Percentiles rank a stretch among this genome's conserved stretches.
Conservation (phyloP, 2,888 invertebrate genomes). For the Acrobasis suavella region DNA sequence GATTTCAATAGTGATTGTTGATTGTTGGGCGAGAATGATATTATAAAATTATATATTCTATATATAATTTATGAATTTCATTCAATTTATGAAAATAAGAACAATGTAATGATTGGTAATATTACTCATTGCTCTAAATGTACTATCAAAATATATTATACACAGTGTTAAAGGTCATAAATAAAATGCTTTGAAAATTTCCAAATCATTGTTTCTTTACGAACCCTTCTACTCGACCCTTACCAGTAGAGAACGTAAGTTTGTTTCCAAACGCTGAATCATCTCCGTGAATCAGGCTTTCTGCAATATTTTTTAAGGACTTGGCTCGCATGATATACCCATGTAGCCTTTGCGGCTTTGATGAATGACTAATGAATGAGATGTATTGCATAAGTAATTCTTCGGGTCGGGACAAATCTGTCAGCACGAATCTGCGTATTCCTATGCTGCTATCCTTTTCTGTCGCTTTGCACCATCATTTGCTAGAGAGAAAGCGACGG, state of each 20-base stretch:
- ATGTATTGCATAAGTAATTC: too few species aligned
- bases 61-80: slow-evolving; percentile 79
- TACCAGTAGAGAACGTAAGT: not conserved
- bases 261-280: too few species aligned
- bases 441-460: too few species aligned
- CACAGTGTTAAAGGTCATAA: slow-evolving; percentile 83
- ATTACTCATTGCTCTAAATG: slow-evolving; percentile 84
- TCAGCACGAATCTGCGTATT: too few species aligned
- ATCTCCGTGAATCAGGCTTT: too few species aligned
- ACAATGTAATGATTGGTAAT: slow-evolving; percentile 83
- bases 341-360: too few species aligned
- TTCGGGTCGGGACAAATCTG: too few species aligned
- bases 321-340: too few species aligned
- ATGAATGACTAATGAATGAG: too few species aligned
- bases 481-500: too few species aligned
- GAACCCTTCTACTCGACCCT: not conserved
- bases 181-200: slow-evolving; percentile 83
- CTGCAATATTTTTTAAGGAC: too few species aligned
- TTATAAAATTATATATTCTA: slow-evolving; percentile 76
- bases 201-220: slow-evolving; percentile 66
- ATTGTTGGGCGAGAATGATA: slow-evolving; percentile 77
- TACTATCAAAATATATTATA: slow-evolving; percentile 84
- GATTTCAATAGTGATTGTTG: slow-evolving; percentile 77
- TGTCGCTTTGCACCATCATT: too few species aligned
- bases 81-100: slow-evolving; percentile 79